phyloP scores from a whole-genome alignment of 2,888 invertebrate species.

The Drosophila leonis region DNA sequence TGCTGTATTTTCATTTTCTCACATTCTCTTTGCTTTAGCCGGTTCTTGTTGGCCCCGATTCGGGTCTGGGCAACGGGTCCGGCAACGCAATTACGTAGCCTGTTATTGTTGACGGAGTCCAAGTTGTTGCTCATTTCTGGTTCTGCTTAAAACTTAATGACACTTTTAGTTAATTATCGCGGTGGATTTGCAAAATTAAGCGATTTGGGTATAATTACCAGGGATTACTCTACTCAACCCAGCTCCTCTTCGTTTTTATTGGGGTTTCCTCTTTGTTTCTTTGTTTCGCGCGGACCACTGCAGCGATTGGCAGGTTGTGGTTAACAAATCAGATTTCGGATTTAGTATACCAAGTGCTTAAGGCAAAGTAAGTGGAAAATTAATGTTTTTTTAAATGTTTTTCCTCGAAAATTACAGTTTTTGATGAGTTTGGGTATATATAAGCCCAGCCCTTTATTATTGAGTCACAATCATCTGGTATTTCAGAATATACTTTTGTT shows the following conservation, averaged over 20 bases:
- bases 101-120: constrained; percentile 73
- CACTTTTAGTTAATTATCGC: constrained; percentile 80
- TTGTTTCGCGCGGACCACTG: constrained; percentile 21
- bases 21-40: constrained; percentile 58
- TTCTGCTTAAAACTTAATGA: constrained; percentile 79
- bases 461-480: not conserved
- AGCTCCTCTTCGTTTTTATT: not conserved
- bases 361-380: constrained; percentile 9
- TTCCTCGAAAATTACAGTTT: not conserved
- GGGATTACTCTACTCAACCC: constrained; percentile 61
- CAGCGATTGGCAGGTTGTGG: constrained; percentile 47
- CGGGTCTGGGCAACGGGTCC: constrained; percentile 28
- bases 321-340: constrained; percentile 54
- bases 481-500: no score
- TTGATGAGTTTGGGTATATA: not conserved
- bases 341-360: constrained; percentile 22
- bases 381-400: constrained; percentile 15
- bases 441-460: not conserved
- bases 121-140: constrained; percentile 63
- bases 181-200: constrained; percentile 81
- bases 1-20: constrained; percentile 47
- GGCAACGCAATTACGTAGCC: constrained; percentile 70
- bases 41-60: constrained; percentile 50
- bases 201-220: constrained; percentile 77
- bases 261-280: constrained; percentile 2